A percentile compares a stretch with the other conserved stretches of the same genome.
phyloP scores from a whole-genome alignment of 2,113 vertebrate genomes.

The Procavia capensis region DNA sequence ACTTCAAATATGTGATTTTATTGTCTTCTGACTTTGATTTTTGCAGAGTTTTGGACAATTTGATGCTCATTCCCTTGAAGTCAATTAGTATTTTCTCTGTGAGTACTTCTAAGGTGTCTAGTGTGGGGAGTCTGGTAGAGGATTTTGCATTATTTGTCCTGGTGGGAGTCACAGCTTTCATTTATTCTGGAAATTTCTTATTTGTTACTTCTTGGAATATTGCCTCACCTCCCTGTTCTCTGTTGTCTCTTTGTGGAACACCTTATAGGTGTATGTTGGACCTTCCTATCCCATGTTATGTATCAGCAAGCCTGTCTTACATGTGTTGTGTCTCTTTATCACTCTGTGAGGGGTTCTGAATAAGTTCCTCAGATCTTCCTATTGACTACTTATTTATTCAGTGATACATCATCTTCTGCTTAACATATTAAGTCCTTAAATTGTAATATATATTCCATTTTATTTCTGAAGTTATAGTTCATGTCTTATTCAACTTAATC shows the following conservation, averaged over 20 bases:
- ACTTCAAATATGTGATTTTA: neutral
- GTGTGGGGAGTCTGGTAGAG: neutral
- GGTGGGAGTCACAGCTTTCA: neutral
- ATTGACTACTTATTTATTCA: neutral
- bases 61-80: neutral
- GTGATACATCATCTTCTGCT: neutral
- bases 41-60: neutral
- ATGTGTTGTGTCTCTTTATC: rapidly evolving
- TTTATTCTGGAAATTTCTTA: neutral
- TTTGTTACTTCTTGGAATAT: neutral
- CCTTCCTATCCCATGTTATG: neutral
- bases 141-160: neutral
- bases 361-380: neutral
- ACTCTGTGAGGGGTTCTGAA: neutral
- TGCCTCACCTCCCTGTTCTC: neutral
- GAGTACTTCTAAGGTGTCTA: neutral
- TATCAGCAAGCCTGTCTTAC: neutral
- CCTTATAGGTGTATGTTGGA: neutral
- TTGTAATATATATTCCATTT: neutral
- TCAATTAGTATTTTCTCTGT: neutral
- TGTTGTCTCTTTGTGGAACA: neutral
- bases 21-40: neutral
- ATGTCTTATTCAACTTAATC: neutral
- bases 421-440: neutral
- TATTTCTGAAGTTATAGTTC: neutral